Conservation (phyloP, 2,888 invertebrate species). For the Adineta ricciae region DNA sequence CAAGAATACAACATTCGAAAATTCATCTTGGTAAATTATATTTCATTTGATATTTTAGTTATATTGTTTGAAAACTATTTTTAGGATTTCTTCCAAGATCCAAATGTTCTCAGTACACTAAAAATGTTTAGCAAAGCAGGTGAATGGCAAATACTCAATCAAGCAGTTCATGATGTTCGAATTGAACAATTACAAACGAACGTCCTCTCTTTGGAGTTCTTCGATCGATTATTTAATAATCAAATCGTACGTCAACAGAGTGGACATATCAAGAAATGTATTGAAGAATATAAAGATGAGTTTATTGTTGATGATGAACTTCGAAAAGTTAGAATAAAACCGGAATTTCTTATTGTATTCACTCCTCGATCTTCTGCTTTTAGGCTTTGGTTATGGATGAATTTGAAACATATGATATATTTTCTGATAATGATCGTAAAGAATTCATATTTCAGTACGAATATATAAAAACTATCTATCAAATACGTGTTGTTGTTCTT, state of each 20-base stretch:
- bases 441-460: slow-evolving; percentile 54
- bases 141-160: not conserved
- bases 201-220: not conserved
- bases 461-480: not conserved
- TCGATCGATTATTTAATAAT: slow-evolving; percentile 1
- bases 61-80: not conserved
- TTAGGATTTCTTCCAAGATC: not conserved
- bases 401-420: slow-evolving; percentile 51
- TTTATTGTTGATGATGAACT: slow-evolving; percentile 12
- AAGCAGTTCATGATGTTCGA: not conserved
- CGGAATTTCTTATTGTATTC: too few species aligned
- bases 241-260: not conserved
- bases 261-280: not conserved
- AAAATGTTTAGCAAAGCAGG: not conserved
- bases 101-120: not conserved
- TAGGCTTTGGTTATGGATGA: slow-evolving; percentile 52
- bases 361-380: not conserved
- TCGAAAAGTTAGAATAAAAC: not conserved
- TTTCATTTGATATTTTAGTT: not conserved
- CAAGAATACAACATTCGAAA: not conserved
- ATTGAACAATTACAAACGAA: slow-evolving; percentile 11
- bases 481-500: not conserved
- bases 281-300: slow-evolving; percentile 18
- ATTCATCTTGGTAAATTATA: not conserved
- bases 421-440: slow-evolving; percentile 50